Conservation (phyloP, 2,888 invertebrate genomes). For the Antheraea assamensis region DNA sequence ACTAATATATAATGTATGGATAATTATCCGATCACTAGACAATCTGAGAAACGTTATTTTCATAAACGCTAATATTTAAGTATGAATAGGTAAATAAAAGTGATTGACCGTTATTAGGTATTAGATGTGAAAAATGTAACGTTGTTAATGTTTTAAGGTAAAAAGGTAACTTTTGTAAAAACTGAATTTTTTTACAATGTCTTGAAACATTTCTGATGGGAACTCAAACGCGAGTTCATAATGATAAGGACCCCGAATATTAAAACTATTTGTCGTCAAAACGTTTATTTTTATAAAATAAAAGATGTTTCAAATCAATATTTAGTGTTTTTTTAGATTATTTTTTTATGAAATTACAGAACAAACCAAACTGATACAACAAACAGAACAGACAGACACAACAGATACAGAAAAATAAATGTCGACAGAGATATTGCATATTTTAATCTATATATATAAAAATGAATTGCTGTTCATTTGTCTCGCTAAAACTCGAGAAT, state of each 20-base stretch:
- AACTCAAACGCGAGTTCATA: conserved; percentile 66
- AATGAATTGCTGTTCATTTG: too few species aligned
- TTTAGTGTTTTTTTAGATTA: conserved; percentile 29
- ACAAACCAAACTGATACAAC: neutral
- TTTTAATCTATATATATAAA: too few species aligned
- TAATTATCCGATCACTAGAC: conserved; percentile 22
- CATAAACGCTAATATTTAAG: conserved; percentile 67
- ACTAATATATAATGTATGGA: neutral
- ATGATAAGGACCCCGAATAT: conserved; percentile 81
- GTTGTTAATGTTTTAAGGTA: conserved; percentile 85
- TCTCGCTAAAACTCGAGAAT: too few species aligned
- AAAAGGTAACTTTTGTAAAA: conserved; percentile 86
- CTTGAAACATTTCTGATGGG: conserved; percentile 85
- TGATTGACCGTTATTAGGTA: conserved; percentile 80
- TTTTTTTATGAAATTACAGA: neutral
- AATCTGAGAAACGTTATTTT: conserved; percentile 66
- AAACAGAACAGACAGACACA: too few species aligned
- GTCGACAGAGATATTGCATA: neutral
- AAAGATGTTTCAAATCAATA: conserved; percentile 74
- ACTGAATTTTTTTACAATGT: conserved; percentile 85
- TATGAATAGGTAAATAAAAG: conserved; percentile 61
- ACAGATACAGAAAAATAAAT: neutral
- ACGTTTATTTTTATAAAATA: conserved; percentile 84
- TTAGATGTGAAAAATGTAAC: conserved; percentile 81
- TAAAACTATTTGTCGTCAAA: conserved; percentile 83